phyloP scores from a whole-genome alignment of 2,888 invertebrate species.

The Himalopsyche kuldschensis region DNA sequence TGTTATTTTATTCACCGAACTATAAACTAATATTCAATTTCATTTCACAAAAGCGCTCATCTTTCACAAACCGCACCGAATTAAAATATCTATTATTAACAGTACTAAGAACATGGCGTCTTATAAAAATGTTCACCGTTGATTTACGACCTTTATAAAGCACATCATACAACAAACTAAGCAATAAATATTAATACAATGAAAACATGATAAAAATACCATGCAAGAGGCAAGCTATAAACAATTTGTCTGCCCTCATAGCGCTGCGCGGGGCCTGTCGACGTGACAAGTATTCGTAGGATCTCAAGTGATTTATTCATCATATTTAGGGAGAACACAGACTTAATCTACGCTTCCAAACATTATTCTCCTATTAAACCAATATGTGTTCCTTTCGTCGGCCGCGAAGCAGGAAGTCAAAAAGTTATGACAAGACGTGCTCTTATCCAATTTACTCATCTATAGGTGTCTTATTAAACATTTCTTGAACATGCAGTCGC shows the following conservation, averaged over 20 bases:
- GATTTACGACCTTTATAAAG: constrained; percentile 6
- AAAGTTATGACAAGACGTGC: too few relatives aligned
- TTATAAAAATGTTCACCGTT: neutral
- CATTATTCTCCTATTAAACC: neutral
- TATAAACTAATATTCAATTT: too few relatives aligned
- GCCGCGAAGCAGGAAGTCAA: too few relatives aligned
- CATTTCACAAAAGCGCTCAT: neutral
- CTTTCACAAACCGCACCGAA: neutral
- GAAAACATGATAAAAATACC: constrained; percentile 26
- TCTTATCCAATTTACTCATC: too few relatives aligned
- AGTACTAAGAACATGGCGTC: neutral
- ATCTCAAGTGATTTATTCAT: constrained; percentile 19
- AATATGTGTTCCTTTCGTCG: too few relatives aligned
- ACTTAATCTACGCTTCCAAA: neutral
- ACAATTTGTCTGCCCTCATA: constrained; percentile 29
- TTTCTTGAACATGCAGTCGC: too few relatives aligned
- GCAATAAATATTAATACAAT: constrained; percentile 32
- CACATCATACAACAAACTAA: neutral
- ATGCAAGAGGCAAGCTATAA: constrained; percentile 9
- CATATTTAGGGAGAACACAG: neutral
- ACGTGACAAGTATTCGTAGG: constrained; percentile 22
- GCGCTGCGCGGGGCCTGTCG: constrained; percentile 16
- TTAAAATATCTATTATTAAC: neutral
- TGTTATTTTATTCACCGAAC: too few relatives aligned
- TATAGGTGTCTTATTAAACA: too few relatives aligned